phyloP scores from a whole-genome alignment of 2,888 invertebrate species.

The Clunio marinus region DNA sequence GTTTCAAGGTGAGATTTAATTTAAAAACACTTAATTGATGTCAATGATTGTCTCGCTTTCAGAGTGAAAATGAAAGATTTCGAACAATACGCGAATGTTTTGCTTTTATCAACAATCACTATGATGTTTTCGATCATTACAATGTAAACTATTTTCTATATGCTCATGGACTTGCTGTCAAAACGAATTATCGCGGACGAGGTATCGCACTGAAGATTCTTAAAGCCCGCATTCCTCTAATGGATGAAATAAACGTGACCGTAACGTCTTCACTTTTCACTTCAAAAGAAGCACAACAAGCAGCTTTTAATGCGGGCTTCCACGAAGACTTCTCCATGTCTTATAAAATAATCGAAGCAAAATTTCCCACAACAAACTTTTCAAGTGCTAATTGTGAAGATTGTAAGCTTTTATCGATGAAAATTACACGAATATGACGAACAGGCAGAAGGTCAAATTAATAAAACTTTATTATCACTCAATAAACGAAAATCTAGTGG shows the following conservation, averaged over 20 bases:
- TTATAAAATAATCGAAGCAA: not conserved
- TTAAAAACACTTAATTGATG: not conserved
- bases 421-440: not conserved
- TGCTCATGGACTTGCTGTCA: conserved; percentile 12
- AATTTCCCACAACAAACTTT: not conserved
- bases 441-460: not conserved
- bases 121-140: conserved; percentile 5
- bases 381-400: not conserved
- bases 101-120: not conserved
- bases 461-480: too few species aligned
- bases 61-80: conserved; percentile 8
- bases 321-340: not conserved
- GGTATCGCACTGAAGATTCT: conserved; percentile 37
- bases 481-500: too few species aligned
- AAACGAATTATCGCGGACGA: conserved; percentile 17
- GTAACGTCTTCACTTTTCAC: conserved; percentile 22
- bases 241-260: not conserved
- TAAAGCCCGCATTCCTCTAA: not conserved
- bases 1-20: not conserved
- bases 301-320: not conserved
- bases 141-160: conserved; percentile 4
- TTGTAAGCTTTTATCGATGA: not conserved
- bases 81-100: not conserved
- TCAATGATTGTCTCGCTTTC: not conserved
- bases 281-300: conserved; percentile 1